Conservation (phyloP, 2,888 invertebrate genomes). For the Agrilus mali region DNA sequence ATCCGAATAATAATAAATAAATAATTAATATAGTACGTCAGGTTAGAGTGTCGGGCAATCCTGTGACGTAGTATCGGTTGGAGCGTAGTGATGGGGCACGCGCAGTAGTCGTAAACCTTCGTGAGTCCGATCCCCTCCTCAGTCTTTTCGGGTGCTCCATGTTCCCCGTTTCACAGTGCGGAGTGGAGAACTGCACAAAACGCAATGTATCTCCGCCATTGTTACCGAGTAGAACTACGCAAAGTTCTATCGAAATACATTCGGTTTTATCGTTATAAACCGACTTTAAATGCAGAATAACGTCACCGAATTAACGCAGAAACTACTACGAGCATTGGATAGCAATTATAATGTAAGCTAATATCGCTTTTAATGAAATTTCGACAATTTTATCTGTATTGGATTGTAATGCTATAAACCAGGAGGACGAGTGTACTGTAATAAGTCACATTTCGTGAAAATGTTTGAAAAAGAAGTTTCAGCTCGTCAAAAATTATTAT, state of each 20-base stretch:
- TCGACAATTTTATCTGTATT: slow-evolving; percentile 6
- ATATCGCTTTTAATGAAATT: slow-evolving; percentile 19
- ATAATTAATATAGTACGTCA: too few relatives aligned
- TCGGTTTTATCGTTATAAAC: slow-evolving; percentile 35
- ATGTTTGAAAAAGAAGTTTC: too few relatives aligned
- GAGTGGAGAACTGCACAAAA: slow-evolving; percentile 34
- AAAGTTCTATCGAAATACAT: slow-evolving; percentile 33
- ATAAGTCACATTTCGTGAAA: background rate
- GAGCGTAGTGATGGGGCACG: slow-evolving; percentile 18
- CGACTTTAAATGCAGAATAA: slow-evolving; percentile 65
- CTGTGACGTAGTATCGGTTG: slow-evolving; percentile 10
- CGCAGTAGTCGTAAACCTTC: slow-evolving; percentile 27
- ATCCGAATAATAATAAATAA: too few relatives aligned
- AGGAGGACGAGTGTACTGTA: slow-evolving; percentile 27
- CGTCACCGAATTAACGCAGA: slow-evolving; percentile 86
- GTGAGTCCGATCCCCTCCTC: slow-evolving; percentile 33
- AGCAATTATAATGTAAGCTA: slow-evolving; percentile 95
- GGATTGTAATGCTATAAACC: slow-evolving; percentile 16
- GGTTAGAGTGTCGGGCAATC: slow-evolving; percentile 3
- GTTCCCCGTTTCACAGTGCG: slow-evolving; percentile 36
- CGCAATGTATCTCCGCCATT: slow-evolving; percentile 39
- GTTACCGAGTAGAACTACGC: slow-evolving; percentile 34
- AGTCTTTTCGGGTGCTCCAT: slow-evolving; percentile 36
- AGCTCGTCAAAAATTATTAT: too few relatives aligned
- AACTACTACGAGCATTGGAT: slow-evolving; percentile 93